Base-by-base conservation (phyloP, 2,797 vertebrate species). In the Syncerus caffer region DNA sequence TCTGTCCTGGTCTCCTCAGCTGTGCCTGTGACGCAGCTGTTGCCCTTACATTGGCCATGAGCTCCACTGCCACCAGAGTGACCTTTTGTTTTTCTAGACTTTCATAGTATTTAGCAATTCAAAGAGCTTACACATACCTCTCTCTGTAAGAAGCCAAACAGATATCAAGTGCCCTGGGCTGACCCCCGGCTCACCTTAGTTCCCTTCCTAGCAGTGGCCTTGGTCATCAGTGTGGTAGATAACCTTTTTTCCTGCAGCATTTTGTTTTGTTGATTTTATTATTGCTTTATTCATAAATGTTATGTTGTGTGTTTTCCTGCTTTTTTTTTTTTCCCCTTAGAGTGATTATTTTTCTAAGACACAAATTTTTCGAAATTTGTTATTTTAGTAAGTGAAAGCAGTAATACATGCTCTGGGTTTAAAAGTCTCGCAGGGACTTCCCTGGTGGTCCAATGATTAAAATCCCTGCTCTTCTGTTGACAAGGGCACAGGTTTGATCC, bases 341-440 rank as follows among this genome's bases (percentile, higher is more conserved):
- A 53, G 57, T 92, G 45, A 62, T 71, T 71, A 38, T n/a, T 50
- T 76, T 76, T 84, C 90, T 58, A 79, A 62, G 60, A n/a, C 34
- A 13, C 25, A 60, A 7, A 50, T 84, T 64, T 89, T 92, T 78
- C 23, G 14, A 53, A 90, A 29, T 93, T 29, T 23, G 45, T 93
- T 94, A 47, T 74, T 93, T 90, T 87, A 93, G 11, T 91, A 92
- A 84, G 8, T 85, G 87, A 79, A 82, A 91, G 79, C 34, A 64
- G 57, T 53, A 62, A 19, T 47, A 86, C 4, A 15, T 57, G 34
- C 29, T 85, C 57, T 51, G 62, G 21, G 42, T 53, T 62, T 84
- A 31, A 83, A 67, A 79, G 51, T 16, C 14, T 51, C 14, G 4
- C 19, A 74, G 71, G 71, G 38, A 74, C 71, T 42, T 42, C 71